A percentile compares a stretch with the other conserved stretches of the same genome.
Evolutionary conservation across 2,888 invertebrate genomes (phyloP).

Genomic region (Chesias legatella): DNA sequence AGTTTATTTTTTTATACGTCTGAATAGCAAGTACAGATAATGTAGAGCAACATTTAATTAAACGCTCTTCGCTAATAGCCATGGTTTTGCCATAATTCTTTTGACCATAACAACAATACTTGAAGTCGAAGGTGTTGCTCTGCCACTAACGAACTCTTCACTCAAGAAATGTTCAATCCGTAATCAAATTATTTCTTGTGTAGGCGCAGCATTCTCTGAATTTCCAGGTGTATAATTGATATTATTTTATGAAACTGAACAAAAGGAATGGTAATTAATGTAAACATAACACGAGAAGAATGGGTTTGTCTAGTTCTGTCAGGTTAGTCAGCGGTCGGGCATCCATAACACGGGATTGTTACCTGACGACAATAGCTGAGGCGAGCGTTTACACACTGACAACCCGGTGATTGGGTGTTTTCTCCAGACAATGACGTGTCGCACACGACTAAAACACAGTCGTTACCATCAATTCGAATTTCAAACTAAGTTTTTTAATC

Average conservation of each 20-base stretch:
- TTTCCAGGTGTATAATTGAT: slow-evolving; percentile 25
- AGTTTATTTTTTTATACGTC: slow-evolving; percentile 27
- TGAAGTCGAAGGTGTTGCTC: no score
- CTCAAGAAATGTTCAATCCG: no score
- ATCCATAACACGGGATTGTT: slow-evolving; percentile 72
- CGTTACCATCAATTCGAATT: slow-evolving; percentile 44
- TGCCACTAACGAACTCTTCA: no score
- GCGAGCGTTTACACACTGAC: slow-evolving; percentile 54
- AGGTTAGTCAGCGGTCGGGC: slow-evolving; percentile 55
- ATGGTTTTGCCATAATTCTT: no score
- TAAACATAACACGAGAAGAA: slow-evolving; percentile 35
- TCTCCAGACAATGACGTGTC: slow-evolving; percentile 55
- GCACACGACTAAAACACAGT: slow-evolving; percentile 25
- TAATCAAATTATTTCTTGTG: not conserved
- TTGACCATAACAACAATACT: no score
- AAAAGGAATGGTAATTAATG: slow-evolving; percentile 27
- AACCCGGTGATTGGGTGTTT: slow-evolving; percentile 54
- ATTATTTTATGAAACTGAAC: slow-evolving; percentile 21
- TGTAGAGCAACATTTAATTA: no score
- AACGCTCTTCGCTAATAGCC: no score
- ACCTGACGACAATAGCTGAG: slow-evolving; percentile 53
- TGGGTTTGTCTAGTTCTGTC: slow-evolving; percentile 34
- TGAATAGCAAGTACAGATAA: no score
- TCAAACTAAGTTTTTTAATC: slow-evolving; percentile 25
- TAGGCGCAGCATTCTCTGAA: slow-evolving; percentile 5